Conservation (phyloP, 2,888 invertebrate genomes). For the Drosophila multiciliata region DNA sequence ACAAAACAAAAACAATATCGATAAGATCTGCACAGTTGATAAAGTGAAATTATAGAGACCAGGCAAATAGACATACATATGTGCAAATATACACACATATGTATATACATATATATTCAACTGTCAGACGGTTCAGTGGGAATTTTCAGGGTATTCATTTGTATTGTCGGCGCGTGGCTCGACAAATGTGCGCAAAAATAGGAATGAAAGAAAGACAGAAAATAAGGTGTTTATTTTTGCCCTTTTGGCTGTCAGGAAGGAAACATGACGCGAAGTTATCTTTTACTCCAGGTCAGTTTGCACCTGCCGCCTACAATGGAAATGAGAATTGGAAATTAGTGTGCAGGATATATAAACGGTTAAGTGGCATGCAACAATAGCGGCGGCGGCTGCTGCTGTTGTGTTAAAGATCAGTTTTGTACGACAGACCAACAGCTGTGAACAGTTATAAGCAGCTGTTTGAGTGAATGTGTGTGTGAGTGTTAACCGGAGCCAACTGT, state of each 20-base stretch:
- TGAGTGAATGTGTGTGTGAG: conserved; percentile 9
- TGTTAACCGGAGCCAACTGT: conserved; percentile 60
- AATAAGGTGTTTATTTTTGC: background rate
- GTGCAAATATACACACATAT: conserved; percentile 1
- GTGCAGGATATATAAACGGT: conserved; percentile 37
- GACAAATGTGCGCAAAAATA: conserved; percentile 21
- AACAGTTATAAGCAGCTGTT: conserved; percentile 54
- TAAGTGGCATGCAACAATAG: conserved; percentile 58
- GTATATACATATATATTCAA: conserved; percentile 2
- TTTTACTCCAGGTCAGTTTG: conserved; percentile 40
- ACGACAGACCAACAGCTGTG: conserved; percentile 55
- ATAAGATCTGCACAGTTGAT: conserved; percentile 61
- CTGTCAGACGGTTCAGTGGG: conserved; percentile 27
- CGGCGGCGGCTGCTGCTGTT: conserved; percentile 15
- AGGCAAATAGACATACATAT: background rate
- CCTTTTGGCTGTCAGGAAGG: conserved; percentile 71
- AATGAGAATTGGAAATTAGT: conserved; percentile 37
- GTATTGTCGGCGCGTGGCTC: conserved; percentile 59
- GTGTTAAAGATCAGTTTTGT: conserved; percentile 49
- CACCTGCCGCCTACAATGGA: conserved; percentile 74
- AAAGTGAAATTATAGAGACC: conserved; percentile 31
- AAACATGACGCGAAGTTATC: conserved; percentile 55
- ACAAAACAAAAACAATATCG: conserved; percentile 51
- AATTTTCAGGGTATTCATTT: conserved; percentile 41
- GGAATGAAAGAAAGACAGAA: conserved; percentile 10